phyloP scores from a whole-genome alignment of 2,113 vertebrate species.

The Coracopsis vasa region DNA sequence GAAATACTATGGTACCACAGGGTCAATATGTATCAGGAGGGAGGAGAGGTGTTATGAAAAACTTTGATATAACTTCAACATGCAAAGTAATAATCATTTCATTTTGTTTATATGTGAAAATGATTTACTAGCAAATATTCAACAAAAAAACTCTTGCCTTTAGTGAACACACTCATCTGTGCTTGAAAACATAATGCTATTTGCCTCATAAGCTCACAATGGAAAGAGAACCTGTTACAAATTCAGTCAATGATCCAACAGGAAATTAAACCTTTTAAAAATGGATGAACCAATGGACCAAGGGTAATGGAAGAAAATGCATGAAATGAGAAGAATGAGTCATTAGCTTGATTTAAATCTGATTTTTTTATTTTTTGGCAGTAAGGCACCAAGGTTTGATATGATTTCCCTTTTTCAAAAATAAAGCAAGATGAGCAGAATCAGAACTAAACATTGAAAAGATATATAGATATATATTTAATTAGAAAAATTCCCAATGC shows the following conservation, averaged over 20 bases:
- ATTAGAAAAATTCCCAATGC: neutral
- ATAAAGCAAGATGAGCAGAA: neutral
- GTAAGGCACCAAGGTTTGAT: neutral
- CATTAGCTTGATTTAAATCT: constrained; percentile 63
- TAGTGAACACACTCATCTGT: neutral
- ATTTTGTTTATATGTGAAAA: neutral
- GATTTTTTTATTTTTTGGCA: constrained; percentile 14
- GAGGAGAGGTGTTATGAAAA: neutral
- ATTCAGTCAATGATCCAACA: constrained; percentile 67
- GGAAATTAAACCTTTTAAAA: constrained; percentile 69
- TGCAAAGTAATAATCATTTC: neutral
- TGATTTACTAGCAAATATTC: neutral
- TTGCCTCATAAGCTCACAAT: constrained; percentile 45
- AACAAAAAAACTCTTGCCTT: neutral
- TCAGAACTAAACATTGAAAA: neutral
- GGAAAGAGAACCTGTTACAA: constrained; percentile 41
- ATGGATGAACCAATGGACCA: constrained; percentile 63
- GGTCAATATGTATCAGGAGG: neutral
- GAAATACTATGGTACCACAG: neutral
- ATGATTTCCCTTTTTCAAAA: neutral
- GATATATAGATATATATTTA: neutral
- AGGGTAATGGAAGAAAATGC: constrained; percentile 54
- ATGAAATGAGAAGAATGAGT: constrained; percentile 41
- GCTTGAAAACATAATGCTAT: constrained; percentile 25
- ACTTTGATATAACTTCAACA: neutral